These are phyloP conservation scores for Myiopsitta monachus DNA, from an alignment of 2,113 vertebrate genomes.

Conservation along the genomic window DNA sequence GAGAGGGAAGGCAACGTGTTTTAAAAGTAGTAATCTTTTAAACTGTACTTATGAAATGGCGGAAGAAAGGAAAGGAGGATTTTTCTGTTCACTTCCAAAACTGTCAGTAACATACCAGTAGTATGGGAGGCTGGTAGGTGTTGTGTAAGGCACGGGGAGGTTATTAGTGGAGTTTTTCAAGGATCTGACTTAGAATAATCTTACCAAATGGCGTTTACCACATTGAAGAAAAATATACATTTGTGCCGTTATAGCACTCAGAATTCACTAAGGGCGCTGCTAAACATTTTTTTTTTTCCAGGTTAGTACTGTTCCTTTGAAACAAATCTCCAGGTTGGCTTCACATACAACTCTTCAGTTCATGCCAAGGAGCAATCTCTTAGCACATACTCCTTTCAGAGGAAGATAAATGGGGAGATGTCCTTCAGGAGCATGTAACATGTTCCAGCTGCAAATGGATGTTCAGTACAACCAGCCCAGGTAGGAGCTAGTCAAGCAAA, in stretches of 20 bases:
- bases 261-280: not conserved
- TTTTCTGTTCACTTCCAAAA: not conserved
- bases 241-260: not conserved
- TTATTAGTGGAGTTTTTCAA: not conserved
- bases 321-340: not conserved
- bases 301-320: not conserved
- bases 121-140: not conserved
- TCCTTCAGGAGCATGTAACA: not conserved
- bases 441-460: accelerated
- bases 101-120: not conserved
- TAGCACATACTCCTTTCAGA: not conserved
- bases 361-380: not conserved
- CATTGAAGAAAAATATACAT: not conserved
- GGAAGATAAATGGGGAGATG: not conserved
- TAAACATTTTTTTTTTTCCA: not conserved
- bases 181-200: not conserved
- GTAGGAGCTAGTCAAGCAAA: not conserved
- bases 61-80: not conserved
- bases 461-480: not conserved
- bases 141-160: not conserved
- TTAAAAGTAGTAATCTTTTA: not conserved
- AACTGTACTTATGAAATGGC: not conserved
- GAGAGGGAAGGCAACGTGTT: not conserved
- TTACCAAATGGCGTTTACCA: not conserved
- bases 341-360: accelerated